Evolutionary conservation across 2,888 invertebrate species (phyloP), one percentile per base, ranked within the genome.

Genomic region (Eucriotettix oculatus): DNA sequence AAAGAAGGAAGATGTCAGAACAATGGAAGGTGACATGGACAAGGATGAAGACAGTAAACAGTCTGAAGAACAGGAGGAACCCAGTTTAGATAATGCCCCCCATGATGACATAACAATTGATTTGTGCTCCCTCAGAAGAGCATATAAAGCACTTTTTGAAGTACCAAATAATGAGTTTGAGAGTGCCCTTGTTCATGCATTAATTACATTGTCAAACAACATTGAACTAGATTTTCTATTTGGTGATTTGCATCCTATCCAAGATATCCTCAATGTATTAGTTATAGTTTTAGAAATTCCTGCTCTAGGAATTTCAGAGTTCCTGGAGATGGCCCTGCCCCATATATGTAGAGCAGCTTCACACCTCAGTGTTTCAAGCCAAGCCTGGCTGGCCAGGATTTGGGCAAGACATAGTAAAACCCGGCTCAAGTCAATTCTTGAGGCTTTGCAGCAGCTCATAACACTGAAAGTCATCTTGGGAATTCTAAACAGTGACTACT

Each of bases 371-470:
- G 71, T 87, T 1, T 77, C 78, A 69, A 86, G 84, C 16, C 90
- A 92, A 77, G 90, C 87, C 1, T 83, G 84, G 68, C 72, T 95
- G 58, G 91, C 90, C 0, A 78, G 84, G 1, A 81, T 87, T 14
- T 93, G 92, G 92, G 84, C 90, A 0, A 78, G 78, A 52, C 81
- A 84, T 66, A 82, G 82, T 68, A 80, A 80, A 65, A 78, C 78
- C 14, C 74, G 77, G 61, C 74, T 90, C 55, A 80, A 82, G 40
- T 80, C 79, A 65, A 79, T 90, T 57, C 71, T 90, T 61, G 85
- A 89, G 69, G 84, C 86, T 40, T 76, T 94, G 16, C 95, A 95
- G 69, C 93, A 94, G 71, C 78, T 94, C 54, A 88, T 95, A 65
- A 92, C 93, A 0, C 76, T 93, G 17, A 82, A 87, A 70, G 87